Evolutionary conservation across 2,113 vertebrate species (phyloP).

Genomic region (Hemiscyllium ocellatum): DNA sequence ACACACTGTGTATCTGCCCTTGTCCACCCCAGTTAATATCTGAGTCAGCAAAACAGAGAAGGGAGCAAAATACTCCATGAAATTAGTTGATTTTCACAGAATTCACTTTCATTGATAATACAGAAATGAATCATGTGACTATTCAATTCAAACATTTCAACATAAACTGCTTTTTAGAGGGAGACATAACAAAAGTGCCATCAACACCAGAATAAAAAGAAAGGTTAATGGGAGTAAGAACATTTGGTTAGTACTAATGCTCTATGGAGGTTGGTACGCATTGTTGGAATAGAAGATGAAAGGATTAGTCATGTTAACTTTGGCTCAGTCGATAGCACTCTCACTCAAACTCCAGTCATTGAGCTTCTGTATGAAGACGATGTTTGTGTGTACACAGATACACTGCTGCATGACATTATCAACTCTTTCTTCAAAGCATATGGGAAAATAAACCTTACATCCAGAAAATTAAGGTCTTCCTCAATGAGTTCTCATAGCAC

Average conservation of each 20-base stretch:
- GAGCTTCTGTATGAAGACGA: too few relatives aligned
- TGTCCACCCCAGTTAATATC: not conserved
- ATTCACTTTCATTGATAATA: not conserved
- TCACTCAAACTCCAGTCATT: too few relatives aligned
- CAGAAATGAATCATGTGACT: not conserved
- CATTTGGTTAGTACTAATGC: not conserved
- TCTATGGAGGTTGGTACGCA: not conserved
- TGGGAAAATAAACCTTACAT: too few relatives aligned
- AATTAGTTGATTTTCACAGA: not conserved
- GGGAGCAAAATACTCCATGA: not conserved
- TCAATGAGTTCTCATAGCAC: too few relatives aligned
- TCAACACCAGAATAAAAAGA: not conserved
- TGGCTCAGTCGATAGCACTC: too few relatives aligned
- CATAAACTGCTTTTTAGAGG: not conserved
- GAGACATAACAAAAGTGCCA: not conserved
- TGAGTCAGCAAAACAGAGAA: not conserved
- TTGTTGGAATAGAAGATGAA: not conserved
- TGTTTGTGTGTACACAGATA: too few relatives aligned
- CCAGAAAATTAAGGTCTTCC: too few relatives aligned
- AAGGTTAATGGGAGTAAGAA: not conserved
- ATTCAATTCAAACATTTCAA: not conserved
- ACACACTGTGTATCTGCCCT: too few relatives aligned
- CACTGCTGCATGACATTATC: too few relatives aligned
- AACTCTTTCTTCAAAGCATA: too few relatives aligned
- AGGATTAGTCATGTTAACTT: not conserved